Evolutionary conservation across 2,797 vertebrate genomes (phyloP), one percentile per base, ranked within the genome.

Genomic region (Pteronotus mesoamericanus): DNA sequence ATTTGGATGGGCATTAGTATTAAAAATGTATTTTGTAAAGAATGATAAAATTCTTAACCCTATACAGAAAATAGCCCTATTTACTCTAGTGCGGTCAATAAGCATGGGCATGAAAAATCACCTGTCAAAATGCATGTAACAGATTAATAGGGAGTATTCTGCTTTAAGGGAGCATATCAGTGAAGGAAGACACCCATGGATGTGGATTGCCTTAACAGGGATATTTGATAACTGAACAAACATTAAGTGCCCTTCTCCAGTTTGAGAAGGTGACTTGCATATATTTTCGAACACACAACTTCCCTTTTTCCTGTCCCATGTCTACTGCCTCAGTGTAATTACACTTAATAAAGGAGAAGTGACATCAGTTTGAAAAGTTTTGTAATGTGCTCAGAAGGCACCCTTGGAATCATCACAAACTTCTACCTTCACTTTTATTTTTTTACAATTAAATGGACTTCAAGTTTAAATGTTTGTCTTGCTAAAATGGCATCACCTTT

Each of bases 21-120:
- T 86, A 86, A 87, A 90, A 91, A 72, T 80, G 19, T 83, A 59
- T 83, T 93, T 94, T 80, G 59, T 44, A 61, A 90, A 59, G 18
- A 77, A 42, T 92, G 9, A 48, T 92, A 44, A 95, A 79, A 91
- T 61, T 94, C 39, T 69, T 89, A 61, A 6, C 12, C 12, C 6
- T 53, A 11, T 78, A 46, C 4, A 77, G 44, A 86, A 87, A 93
- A 85, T 66, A 7, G 5, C 75, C 3, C 16, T 91, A 2, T 94
- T 95, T 94, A 78, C 15, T 96, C 32, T 37, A 59, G 15, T 4
- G 4, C 64, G 39, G 8, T 89, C 24, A 55, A 39, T 85, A 95
- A 72, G 3, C 44, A 66, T 48, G 15, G 29, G 48, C 79, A 78
- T 74, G 24, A 83, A 93, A 91, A 46, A 78, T 53, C 8, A 19